A percentile compares a stretch with the other conserved stretches of the same genome.
phyloP scores from a whole-genome alignment of 2,797 vertebrate genomes.

The Astyanax mexicanus region DNA sequence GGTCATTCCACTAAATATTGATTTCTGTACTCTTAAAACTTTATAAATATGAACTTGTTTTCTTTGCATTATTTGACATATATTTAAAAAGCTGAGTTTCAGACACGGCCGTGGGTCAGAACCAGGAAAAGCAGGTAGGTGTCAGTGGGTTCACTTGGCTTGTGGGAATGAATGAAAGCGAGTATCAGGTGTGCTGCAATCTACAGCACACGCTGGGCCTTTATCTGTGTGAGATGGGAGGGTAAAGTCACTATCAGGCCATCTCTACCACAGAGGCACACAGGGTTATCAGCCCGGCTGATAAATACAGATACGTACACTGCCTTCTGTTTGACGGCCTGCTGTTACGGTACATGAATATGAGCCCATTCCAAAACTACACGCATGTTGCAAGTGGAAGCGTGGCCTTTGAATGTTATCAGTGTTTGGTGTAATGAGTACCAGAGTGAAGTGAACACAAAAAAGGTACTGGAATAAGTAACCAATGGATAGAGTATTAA shows the following conservation, averaged over 20 bases:
- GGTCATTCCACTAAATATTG: too few species aligned
- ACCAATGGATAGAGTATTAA: background rate
- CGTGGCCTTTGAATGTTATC: slow-evolving; percentile 15
- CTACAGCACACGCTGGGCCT: slow-evolving; percentile 55
- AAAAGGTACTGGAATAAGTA: background rate
- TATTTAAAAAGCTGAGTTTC: background rate
- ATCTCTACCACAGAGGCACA: slow-evolving; percentile 64
- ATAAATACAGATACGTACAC: slow-evolving; percentile 66
- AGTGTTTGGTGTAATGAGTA: slow-evolving; percentile 1
- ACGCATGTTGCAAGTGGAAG: slow-evolving; percentile 24
- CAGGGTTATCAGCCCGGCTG: slow-evolving; percentile 73
- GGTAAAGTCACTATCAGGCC: slow-evolving; percentile 50
- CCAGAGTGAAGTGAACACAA: background rate
- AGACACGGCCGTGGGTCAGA: slow-evolving; percentile 2
- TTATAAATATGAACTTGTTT: too few species aligned
- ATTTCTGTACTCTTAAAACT: too few species aligned
- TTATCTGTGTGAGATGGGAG: slow-evolving; percentile 65
- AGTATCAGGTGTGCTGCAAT: slow-evolving; percentile 54
- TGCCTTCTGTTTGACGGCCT: slow-evolving; percentile 53
- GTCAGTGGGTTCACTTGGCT: slow-evolving; percentile 41
- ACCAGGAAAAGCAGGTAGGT: slow-evolving; percentile 41
- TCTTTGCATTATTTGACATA: background rate
- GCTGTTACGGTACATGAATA: slow-evolving; percentile 24
- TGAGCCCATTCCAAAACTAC: slow-evolving; percentile 23
- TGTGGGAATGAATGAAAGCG: slow-evolving; percentile 50